A percentile compares a stretch with the other conserved stretches of the same genome.
Evolutionary conservation across 1,140 invertebrate species (phyloP).

Genomic region (Hyphantria cunea): DNA sequence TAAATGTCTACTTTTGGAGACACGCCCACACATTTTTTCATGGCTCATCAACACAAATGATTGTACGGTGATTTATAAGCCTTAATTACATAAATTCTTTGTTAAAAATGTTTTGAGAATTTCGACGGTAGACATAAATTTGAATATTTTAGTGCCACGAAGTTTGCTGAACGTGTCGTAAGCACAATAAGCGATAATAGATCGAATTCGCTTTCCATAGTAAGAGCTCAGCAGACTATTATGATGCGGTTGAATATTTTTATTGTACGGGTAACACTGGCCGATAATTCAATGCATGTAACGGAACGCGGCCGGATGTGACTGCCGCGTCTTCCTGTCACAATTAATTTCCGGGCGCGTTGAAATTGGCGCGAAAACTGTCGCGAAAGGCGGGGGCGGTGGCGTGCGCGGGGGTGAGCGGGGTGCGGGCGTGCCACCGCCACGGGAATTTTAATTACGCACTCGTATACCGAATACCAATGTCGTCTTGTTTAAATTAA

Average conservation of each 20-base stretch:
- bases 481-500: conserved; percentile 81
- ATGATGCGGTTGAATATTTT: conserved; percentile 31
- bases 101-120: conserved; percentile 5
- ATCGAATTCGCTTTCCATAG: conserved; percentile 7
- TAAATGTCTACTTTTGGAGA: conserved; percentile 21
- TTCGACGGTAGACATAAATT: not conserved
- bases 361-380: conserved; percentile 81
- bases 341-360: conserved; percentile 80
- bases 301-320: conserved; percentile 75
- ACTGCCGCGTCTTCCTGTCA: conserved; percentile 79
- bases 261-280: conserved; percentile 30
- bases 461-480: conserved; percentile 81
- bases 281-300: conserved; percentile 60
- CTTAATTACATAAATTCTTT: conserved; percentile 20
- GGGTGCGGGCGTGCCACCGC: conserved; percentile 50
- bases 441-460: conserved; percentile 82
- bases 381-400: conserved; percentile 55
- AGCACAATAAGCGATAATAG: conserved; percentile 4
- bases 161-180: not conserved
- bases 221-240: conserved; percentile 11
- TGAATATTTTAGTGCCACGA: not conserved
- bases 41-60: conserved; percentile 10
- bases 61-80: conserved; percentile 24
- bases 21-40: conserved; percentile 15
- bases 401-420: conserved; percentile 29